These are phyloP conservation scores for Brachyopa scutellaris DNA, from an alignment of 2,888 invertebrate genomes.

Conservation along the genomic window DNA sequence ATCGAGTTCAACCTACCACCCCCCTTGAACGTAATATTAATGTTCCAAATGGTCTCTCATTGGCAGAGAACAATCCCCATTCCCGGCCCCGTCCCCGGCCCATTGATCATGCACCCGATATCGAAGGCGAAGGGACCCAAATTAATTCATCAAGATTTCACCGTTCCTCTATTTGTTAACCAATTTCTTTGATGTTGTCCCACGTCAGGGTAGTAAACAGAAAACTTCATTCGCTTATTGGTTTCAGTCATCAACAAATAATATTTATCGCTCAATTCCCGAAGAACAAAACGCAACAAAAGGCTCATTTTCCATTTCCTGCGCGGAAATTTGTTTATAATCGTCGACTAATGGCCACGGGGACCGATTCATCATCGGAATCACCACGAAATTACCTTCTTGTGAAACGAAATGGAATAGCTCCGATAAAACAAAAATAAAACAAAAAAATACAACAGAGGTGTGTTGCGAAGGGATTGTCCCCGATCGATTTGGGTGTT, in stretches of 20 bases:
- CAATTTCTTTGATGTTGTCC: conserved; percentile 51
- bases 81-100: background rate
- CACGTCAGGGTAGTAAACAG: background rate
- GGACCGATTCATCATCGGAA: conserved; percentile 72
- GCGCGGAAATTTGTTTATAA: conserved; percentile 73
- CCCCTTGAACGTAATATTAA: conserved; percentile 55
- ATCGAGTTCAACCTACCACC: conserved; percentile 57
- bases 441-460: too few relatives aligned
- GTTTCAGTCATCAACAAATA: conserved; percentile 72
- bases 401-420: conserved; percentile 52
- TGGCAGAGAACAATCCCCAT: conserved; percentile 36
- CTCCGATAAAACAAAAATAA: background rate
- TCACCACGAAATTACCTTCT: conserved; percentile 72
- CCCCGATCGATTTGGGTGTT: conserved; percentile 72
- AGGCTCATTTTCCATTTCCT: conserved; percentile 71
- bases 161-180: conserved; percentile 63
- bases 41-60: conserved; percentile 34
- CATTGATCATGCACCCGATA: conserved; percentile 64
- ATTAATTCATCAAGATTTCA: conserved; percentile 71
- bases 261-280: conserved; percentile 70
- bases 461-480: conserved; percentile 69
- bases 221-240: conserved; percentile 66
- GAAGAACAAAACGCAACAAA: conserved; percentile 64
- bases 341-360: conserved; percentile 71
- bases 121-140: conserved; percentile 36